Conservation (phyloP, 2,113 vertebrate genomes). For the Lagopus muta region DNA sequence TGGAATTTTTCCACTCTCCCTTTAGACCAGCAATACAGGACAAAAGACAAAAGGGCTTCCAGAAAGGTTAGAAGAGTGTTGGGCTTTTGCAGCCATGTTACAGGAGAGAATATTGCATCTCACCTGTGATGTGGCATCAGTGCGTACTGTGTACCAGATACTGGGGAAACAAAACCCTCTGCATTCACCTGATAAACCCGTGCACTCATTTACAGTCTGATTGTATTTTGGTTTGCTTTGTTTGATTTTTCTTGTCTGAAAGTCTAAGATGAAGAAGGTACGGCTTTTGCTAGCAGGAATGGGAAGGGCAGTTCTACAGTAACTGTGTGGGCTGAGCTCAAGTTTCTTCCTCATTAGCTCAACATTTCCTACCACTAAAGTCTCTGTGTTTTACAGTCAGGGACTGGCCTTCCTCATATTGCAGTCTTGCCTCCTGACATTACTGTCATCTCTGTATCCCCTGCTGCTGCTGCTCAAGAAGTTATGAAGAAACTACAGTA, state of each 20-base stretch:
- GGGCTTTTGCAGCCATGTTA: not conserved
- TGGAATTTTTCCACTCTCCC: not conserved
- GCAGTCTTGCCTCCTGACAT: not conserved
- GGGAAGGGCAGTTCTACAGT: not conserved
- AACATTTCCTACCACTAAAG: not conserved
- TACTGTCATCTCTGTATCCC: constrained; percentile 11
- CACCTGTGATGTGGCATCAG: not conserved
- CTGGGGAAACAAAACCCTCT: not conserved
- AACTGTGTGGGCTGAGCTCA: not conserved
- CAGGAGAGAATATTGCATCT: not conserved
- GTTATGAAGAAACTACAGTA: not conserved
- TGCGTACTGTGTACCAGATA: fast-evolving
- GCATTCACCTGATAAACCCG: not conserved
- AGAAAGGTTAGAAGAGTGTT: fast-evolving
- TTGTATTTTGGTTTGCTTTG: not conserved
- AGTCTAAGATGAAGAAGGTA: not conserved
- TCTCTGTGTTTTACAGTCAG: not conserved
- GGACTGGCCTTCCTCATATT: not conserved
- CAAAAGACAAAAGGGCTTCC: not conserved
- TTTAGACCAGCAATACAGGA: not conserved
- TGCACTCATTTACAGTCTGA: not conserved
- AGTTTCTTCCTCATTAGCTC: constrained; percentile 30
- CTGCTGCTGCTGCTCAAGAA: not conserved
- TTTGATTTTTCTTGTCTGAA: not conserved
- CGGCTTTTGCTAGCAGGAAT: not conserved